Evolutionary conservation across 2,113 vertebrate species (phyloP), one percentile per base, ranked within the genome.

Genomic region (Crocuta crocuta): DNA sequence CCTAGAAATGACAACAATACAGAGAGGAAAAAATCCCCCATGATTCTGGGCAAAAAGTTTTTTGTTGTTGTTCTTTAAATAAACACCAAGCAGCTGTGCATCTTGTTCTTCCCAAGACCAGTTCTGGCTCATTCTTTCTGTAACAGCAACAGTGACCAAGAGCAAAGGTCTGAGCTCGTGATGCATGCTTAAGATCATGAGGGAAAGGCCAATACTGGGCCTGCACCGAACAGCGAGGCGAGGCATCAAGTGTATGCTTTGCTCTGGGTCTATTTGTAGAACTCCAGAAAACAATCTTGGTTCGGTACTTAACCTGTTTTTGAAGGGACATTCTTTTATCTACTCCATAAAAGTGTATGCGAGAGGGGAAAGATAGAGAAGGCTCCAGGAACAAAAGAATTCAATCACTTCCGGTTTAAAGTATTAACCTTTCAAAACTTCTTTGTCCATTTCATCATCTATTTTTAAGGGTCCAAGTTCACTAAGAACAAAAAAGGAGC

Each of bases 381-480:
- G 3, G 17, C 33, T 63, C 89, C 31, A 48, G 74, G 39, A 48
- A 55, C 1, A 55, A 61, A 73, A 86, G 31, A 15, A 71, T n/a
- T 33, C 61, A 26, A n/a, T 7, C n/a, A 28, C 53, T 26, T 45
- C 43, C 55, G 35, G 53, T 66, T 50, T 93, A 65, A 48, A 70
- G 43, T 12, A 16, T 3, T 55, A 53, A 83, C 45, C 4, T 16
- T 55, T 10, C 26, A 63, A 91, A 85, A 28, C 21, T 4, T 68
- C 71, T 61, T 7, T 19, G 33, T 55, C 53, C 31, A 5, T 16
- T 89, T 83, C 39, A 23, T 31, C n/a, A 66, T 12, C 16, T 73
- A 78, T 23, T 89, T 70, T 82, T 33, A 91, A 93, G 53, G 76
- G 21, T 8, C 31, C 28, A 61, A 89, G 78, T 16, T 89, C 86